Evolutionary conservation across 2,113 vertebrate species (phyloP).

Genomic region (Merops nubicus): DNA sequence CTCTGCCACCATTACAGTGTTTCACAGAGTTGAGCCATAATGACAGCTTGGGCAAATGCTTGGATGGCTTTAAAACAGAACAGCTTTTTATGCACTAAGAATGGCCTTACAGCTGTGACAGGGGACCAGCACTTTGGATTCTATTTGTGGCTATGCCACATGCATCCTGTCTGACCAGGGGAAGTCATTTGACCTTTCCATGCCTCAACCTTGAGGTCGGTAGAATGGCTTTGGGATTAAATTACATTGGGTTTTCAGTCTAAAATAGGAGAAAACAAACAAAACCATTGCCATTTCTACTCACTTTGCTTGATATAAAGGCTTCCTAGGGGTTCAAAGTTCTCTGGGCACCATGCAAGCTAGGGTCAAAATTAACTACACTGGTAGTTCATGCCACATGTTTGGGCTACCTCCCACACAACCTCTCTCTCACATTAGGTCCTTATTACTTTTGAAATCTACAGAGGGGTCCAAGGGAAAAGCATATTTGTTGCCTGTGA

Average conservation of each 20-base stretch:
- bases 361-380: background rate
- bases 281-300: background rate
- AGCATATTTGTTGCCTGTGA: background rate
- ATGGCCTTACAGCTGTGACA: background rate
- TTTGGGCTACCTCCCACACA: background rate
- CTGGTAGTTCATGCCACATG: background rate
- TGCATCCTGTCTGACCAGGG: background rate
- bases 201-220: background rate
- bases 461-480: background rate
- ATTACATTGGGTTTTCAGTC: background rate
- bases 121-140: background rate
- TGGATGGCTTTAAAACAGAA: background rate
- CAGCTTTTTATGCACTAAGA: background rate
- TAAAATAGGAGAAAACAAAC: slow-evolving; percentile 48
- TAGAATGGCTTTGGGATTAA: background rate
- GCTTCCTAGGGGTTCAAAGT: background rate
- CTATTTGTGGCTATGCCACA: background rate
- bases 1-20: background rate
- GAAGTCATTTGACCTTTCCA: background rate
- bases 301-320: background rate
- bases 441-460: background rate
- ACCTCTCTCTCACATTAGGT: background rate
- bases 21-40: background rate
- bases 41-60: background rate
- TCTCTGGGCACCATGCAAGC: background rate